A percentile compares a stretch with the other conserved stretches of the same genome.
Conservation (phyloP, 1,140 invertebrate species). For the Limonius californicus region DNA sequence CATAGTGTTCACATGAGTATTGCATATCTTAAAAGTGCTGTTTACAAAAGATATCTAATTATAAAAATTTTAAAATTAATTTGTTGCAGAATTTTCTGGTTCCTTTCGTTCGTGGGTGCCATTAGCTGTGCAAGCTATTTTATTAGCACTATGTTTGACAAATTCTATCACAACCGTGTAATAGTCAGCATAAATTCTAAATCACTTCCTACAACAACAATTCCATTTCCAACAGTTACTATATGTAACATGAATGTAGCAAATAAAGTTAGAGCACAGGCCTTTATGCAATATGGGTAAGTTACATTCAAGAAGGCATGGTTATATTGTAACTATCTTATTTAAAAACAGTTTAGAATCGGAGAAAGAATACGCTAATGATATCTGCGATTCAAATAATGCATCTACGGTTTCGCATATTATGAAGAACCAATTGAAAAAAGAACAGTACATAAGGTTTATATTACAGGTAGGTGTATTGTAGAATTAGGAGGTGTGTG, state of each 20-base stretch:
- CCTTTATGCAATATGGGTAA: neutral
- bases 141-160: neutral
- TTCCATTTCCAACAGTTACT: neutral
- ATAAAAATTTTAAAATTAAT: too few species aligned
- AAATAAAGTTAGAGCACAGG: neutral
- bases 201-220: neutral
- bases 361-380: neutral
- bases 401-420: neutral
- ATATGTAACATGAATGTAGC: neutral
- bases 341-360: neutral
- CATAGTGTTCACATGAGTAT: too few species aligned
- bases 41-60: too few species aligned
- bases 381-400: neutral
- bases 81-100: neutral
- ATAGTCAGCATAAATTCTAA: neutral
- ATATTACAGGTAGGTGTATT: too few species aligned
- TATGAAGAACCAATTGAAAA: too few species aligned
- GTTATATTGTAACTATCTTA: neutral
- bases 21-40: too few species aligned
- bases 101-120: neutral
- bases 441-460: too few species aligned
- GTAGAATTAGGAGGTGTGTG: too few species aligned
- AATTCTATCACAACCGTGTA: neutral
- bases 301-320: neutral
- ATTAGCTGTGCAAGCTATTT: neutral